Conservation (phyloP, 2,797 vertebrate genomes). For the Myotis pilosus region DNA sequence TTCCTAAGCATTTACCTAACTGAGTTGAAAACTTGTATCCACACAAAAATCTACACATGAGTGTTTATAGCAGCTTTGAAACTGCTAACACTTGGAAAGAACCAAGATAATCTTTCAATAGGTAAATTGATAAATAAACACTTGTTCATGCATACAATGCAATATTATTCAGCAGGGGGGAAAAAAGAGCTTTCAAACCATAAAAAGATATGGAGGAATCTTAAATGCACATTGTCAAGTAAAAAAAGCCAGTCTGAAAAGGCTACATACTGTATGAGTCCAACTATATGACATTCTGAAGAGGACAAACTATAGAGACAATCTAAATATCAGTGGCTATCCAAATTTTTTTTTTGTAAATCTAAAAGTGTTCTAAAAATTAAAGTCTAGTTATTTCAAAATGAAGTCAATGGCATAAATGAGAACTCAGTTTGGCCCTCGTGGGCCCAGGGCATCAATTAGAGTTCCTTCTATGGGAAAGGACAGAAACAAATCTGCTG, state of each 20-base stretch:
- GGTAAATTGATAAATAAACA: neutral
- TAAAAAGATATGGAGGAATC: neutral
- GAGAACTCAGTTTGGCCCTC: neutral
- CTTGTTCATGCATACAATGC: neutral
- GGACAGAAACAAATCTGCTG: neutral
- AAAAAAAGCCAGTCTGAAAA: neutral
- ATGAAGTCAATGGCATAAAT: constrained; percentile 31
- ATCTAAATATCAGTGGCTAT: neutral
- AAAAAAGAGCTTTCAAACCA: neutral
- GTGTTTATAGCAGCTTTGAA: neutral
- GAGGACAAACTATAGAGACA: neutral
- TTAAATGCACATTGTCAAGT: neutral
- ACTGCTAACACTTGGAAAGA: neutral
- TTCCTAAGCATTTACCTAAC: neutral
- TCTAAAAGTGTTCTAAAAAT: neutral
- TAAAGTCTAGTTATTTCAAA: neutral
- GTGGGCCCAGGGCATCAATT: neutral
- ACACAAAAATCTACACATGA: neutral
- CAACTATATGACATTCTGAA: neutral
- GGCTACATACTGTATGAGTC: neutral
- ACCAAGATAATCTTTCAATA: neutral
- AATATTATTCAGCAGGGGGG: neutral
- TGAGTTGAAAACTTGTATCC: neutral
- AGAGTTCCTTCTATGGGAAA: neutral
- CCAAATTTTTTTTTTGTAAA: neutral